Conservation (phyloP, 2,888 invertebrate genomes). For the Magallana nippona region DNA sequence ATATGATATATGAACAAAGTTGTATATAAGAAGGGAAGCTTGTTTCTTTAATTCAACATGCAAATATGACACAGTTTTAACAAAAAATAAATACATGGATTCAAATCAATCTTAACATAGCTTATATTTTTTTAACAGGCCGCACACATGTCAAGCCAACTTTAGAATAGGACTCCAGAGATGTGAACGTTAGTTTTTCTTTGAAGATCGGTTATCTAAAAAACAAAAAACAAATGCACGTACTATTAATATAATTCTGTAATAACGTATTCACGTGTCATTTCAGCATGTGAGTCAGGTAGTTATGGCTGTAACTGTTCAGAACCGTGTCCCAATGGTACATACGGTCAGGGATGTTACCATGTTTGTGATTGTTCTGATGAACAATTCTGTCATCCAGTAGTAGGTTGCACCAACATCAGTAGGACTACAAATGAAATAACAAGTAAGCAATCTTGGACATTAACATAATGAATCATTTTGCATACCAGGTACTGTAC, state of each 20-base stretch:
- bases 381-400: not conserved
- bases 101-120: not conserved
- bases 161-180: not conserved
- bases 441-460: no score
- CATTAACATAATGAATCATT: no score
- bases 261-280: not conserved
- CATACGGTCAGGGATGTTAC: not conserved
- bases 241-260: not conserved
- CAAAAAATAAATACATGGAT: not conserved
- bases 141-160: slow-evolving; percentile 6
- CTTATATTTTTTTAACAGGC: not conserved
- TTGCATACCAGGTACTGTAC: no score
- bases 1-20: not conserved
- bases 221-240: no score
- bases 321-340: not conserved
- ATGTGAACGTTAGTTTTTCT: slow-evolving; percentile 4
- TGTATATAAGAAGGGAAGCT: not conserved
- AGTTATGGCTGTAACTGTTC: not conserved
- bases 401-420: not conserved
- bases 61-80: not conserved
- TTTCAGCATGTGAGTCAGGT: not conserved
- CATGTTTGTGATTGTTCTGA: not conserved
- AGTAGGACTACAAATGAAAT: not conserved
- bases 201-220: not conserved
- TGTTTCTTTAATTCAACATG: not conserved